Evolutionary conservation across 2,797 vertebrate species (phyloP).

Genomic region (Myotis myotis): DNA sequence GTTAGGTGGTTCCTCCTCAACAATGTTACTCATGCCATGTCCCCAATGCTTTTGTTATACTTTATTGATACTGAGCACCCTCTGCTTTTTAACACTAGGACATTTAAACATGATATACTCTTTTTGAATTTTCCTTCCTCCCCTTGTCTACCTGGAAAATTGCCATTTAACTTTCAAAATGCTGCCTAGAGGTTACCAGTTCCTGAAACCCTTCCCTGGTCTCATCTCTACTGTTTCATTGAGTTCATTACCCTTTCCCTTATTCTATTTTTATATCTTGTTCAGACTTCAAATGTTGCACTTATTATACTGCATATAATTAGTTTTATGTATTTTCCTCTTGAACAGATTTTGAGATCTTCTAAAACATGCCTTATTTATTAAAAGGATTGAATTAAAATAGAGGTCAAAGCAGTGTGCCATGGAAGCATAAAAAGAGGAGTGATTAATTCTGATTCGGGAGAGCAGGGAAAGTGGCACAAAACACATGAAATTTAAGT

Average conservation of each 20-base stretch:
- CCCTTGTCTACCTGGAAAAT: conserved; percentile 20
- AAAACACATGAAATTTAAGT: conserved; percentile 33
- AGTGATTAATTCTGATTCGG: conserved; percentile 32
- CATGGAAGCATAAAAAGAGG: neutral
- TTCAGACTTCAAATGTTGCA: neutral
- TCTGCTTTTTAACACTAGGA: neutral
- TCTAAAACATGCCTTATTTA: neutral
- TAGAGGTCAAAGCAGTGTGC: conserved; percentile 15
- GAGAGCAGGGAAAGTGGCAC: conserved; percentile 33
- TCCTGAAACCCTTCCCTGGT: neutral
- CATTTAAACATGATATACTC: neutral
- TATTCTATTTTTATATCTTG: conserved; percentile 38
- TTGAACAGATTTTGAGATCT: neutral
- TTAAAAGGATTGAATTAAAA: conserved; percentile 50
- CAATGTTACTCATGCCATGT: neutral
- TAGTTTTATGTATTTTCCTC: neutral
- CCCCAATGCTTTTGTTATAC: neutral
- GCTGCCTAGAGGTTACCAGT: neutral
- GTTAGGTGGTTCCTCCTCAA: neutral
- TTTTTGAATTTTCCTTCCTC: conserved; percentile 16
- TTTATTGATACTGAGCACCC: neutral
- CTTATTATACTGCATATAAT: neutral
- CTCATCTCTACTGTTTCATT: neutral
- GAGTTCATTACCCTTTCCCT: neutral
- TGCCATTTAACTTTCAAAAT: neutral